Evolutionary conservation across 64 coral and sea anemone species (phyloP), one percentile per base, ranked within the genome.

Genomic region (Montipora foliosa): DNA sequence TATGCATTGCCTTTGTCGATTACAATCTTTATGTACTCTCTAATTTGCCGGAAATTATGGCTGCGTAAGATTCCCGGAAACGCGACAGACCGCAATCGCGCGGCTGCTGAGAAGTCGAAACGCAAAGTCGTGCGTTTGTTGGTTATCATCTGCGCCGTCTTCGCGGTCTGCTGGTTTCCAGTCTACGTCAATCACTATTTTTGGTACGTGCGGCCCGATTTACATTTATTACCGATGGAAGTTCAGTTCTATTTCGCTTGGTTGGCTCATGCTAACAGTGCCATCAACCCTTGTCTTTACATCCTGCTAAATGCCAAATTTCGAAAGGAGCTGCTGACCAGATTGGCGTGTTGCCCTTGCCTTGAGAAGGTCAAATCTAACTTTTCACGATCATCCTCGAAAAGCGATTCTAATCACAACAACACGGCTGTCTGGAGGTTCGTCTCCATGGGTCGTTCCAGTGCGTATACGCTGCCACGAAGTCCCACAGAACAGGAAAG

Each of bases 261-360:
- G 93, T 5, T 94, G 19, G 88, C 87, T 5, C 93, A 94, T 47
- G 78, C 93, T 2, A 94, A 94, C 87, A 94, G 93, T n/a, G 93
- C 93, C 3, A 48, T 94, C 24, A 94, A 94, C 25, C 93, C 93
- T 3, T 75, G 79, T 15, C 70, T 94, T 57, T 94, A 94, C 12
- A 74, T 90, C 15, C 17, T 94, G 6, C 16, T 89, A 25, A 89
- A 89, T 66, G 79, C 49, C 1, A 76, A 45, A 1, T 89, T 94
- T 62, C 85, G 92, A 9, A 24, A 55, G 5, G 78, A 82, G 78
- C 37, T 94, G 12, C 8, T n/a, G 3, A 62, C 22, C 2, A 8
- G n/a, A 3, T 44, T 87, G 1, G 68, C 47, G 3, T 88, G 75
- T n/a, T 79, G 75, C 14, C 15, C 49, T 55, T 70, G 83, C 37